Conservation (phyloP, 1,140 invertebrate species). For the Dinoponera quadriceps region DNA sequence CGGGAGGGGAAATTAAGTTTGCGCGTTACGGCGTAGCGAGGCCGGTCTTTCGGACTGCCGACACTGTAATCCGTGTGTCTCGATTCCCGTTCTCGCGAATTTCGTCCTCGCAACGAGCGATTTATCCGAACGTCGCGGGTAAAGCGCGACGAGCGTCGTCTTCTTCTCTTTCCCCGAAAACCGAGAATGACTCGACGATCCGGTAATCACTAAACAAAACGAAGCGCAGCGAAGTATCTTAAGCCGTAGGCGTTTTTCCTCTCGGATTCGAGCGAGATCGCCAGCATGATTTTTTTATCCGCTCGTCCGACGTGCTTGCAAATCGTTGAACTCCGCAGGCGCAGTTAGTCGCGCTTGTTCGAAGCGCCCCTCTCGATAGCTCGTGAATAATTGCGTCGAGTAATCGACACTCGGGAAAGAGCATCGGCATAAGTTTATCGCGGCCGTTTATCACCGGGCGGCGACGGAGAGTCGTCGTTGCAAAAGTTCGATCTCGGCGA, state of each 20-base stretch:
- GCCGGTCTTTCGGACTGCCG: background rate
- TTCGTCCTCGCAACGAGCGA: background rate
- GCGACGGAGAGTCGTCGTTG: slow-evolving; percentile 27
- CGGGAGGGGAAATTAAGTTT: slow-evolving; percentile 66
- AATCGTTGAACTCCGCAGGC: slow-evolving; percentile 42
- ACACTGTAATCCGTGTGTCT: slow-evolving; percentile 3
- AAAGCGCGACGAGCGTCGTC: background rate
- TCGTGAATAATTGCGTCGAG: slow-evolving; percentile 54
- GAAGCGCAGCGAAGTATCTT: too few species aligned
- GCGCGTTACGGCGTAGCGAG: slow-evolving; percentile 43
- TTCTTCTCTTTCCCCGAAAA: too few species aligned
- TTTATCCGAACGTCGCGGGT: background rate
- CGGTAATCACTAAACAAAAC: too few species aligned
- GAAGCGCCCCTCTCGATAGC: slow-evolving; percentile 50
- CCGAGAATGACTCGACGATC: too few species aligned
- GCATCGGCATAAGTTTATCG: slow-evolving; percentile 35
- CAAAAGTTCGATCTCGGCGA: slow-evolving; percentile 39
- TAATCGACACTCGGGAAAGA: slow-evolving; percentile 42
- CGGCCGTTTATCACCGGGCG: slow-evolving; percentile 43
- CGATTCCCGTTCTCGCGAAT: background rate
- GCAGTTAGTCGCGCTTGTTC: slow-evolving; percentile 40
- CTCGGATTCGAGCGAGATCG: slow-evolving; percentile 26
- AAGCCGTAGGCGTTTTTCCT: too few species aligned
- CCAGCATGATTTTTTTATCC: slow-evolving; percentile 26
- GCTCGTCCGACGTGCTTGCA: slow-evolving; percentile 33